Evolutionary conservation across 2,888 invertebrate genomes (phyloP).

Genomic region (Hoplodrina ambigua): DNA sequence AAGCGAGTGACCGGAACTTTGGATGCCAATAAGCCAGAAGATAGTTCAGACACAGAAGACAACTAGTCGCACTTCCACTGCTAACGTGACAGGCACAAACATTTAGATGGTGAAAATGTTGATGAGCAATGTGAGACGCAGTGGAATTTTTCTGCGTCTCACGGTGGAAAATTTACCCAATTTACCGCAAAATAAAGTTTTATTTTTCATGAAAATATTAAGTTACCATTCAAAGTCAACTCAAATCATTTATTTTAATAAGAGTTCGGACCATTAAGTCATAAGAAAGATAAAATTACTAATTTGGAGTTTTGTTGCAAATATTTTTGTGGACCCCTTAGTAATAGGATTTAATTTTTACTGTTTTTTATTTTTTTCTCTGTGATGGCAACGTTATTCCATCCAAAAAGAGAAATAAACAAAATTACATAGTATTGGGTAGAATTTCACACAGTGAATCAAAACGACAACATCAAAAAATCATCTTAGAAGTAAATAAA

Average conservation of each 20-base stretch:
- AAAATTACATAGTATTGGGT: conserved; percentile 8
- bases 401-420: neutral
- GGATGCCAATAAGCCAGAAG: conserved; percentile 79
- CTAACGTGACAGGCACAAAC: conserved; percentile 81
- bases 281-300: too few species aligned
- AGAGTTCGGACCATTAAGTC: too few species aligned
- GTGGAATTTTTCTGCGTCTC: conserved; percentile 66
- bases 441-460: conserved; percentile 45
- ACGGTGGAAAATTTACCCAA: conserved; percentile 47
- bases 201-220: neutral
- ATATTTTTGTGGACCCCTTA: too few species aligned
- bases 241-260: too few species aligned
- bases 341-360: too few species aligned
- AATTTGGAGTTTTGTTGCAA: too few species aligned
- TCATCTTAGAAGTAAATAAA: conserved; percentile 33
- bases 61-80: conserved; percentile 71
- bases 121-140: conserved; percentile 69
- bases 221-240: too few species aligned
- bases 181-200: too few species aligned
- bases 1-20: conserved; percentile 76
- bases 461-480: conserved; percentile 57
- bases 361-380: too few species aligned
- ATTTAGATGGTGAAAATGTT: conserved; percentile 79
- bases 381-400: too few species aligned
- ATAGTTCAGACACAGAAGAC: conserved; percentile 62